Base-by-base conservation (phyloP, 2,888 invertebrate species). In the Cylloceria caligata region DNA sequence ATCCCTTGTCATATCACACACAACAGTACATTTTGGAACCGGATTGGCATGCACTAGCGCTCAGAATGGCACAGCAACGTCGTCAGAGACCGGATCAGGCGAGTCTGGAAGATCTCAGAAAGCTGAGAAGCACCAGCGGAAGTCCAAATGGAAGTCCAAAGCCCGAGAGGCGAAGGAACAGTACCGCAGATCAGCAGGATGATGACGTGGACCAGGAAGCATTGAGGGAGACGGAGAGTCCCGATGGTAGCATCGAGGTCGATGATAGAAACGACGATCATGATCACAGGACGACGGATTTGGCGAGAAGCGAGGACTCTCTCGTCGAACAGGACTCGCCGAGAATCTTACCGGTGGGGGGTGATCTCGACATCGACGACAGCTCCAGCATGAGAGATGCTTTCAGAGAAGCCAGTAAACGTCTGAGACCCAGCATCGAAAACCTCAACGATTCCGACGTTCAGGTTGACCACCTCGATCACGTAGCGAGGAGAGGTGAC, bases 161-260 rank as follows among this genome's bases (percentile, higher is more conserved):
- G 71, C 88, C 90, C 13, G 87, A 87, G 39, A 89, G 85, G 69
- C 86, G 84, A 13, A 79, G 81, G 4, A 88, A 85, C 75, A 86
- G 69, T 57, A 86, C 76, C 16, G 81, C 73, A 55, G 76, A 64
- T 45, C 65, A 75, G 47, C 75, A 76, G 45, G 86, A 88, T 36
- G 88, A 81, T 21, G 86, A 87, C 11, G 76, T 65, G 4, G 82
- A 87, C 3, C 72, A 84, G 24, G 88, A 78, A 71, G 87, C 55
- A 47, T 82, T 87, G 42, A 80, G 88, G 42, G 89, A 89, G 11
- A 60, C 82, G 3, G 88, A 91, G 24, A 92, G 92, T 86, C 92
- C 92, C 0, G 92, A 92, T n/a, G 91, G 90, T 3, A 93, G 92
- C 57, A 93, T 93, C 81, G 92, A 93, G 34, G 92, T 92, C 1